Base-by-base conservation (phyloP, 2,797 vertebrate species). In the Pachyuromys duprasi region DNA sequence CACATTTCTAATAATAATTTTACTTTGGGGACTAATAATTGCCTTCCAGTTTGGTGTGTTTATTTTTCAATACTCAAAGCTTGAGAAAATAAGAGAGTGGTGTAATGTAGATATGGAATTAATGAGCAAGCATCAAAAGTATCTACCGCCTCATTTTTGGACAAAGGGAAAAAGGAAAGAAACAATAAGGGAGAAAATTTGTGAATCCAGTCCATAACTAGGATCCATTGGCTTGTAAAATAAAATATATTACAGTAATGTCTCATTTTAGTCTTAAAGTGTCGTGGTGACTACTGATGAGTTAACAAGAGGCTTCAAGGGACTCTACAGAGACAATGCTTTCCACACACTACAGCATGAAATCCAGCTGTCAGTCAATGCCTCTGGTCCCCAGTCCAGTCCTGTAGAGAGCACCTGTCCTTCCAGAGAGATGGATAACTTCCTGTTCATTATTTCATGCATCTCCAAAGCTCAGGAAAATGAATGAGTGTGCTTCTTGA, bases 221-320 rank as follows among this genome's bases (percentile, higher is more conserved):
- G 67, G n/a, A 93, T 72, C 91, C 45, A 86, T 36, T 45, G 83
- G 65, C 65, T 93, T 89, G 69, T 72, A 28, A 79, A 94, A 91
- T 36, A 78, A 70, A 93, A 76, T 84, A n/a, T 63, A 53, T 33
- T 76, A 3, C 20, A 33, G n/a, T 82, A 55, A 88, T 53, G 31
- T n/a, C 28, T 49, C 2, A 8, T 94, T 74, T 92, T 49, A 62
- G 5, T 93, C 88, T 92, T 78, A 74, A 70, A 74, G 67, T 65
- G 31, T 26, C 28, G 20, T 39, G 5, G 15, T 42, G 49, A 76
- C 39, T 75, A 86, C 31, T 63, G 84, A 69, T 93, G 86, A 83
- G 5, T 42, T 76, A 81, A 70, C 45, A 83, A 86, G 86, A 84
- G 8, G 57, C 18, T n/a, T 1, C 20, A 20, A 57, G 74, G 86